Evolutionary conservation across 2,113 vertebrate species (phyloP).

Genomic region (Prietella phreatophila): DNA sequence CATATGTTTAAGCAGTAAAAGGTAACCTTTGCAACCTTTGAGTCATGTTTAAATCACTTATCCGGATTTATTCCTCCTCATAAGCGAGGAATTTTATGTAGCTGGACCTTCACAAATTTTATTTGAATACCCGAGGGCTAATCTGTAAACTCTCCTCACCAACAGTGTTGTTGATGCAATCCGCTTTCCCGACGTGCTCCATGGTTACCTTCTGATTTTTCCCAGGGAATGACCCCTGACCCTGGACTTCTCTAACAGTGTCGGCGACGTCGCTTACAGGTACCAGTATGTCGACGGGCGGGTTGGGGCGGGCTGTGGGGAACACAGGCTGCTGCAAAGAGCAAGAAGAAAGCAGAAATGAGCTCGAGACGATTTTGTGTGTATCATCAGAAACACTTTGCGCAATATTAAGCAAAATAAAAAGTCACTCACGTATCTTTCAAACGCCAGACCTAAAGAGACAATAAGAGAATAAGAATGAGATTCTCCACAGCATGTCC

Average conservation of each 20-base stretch:
- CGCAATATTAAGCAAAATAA: neutral
- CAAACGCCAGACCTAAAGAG: conserved; percentile 45
- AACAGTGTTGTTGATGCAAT: conserved; percentile 55
- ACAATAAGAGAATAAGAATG: conserved; percentile 12
- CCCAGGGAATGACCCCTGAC: neutral
- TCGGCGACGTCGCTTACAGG: neutral
- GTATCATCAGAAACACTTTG: neutral
- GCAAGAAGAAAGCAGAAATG: neutral
- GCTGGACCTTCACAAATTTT: neutral
- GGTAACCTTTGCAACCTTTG: neutral
- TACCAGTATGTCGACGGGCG: neutral
- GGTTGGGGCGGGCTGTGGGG: neutral
- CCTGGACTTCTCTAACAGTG: neutral
- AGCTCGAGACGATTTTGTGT: neutral
- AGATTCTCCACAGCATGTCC: neutral
- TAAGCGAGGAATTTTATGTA: neutral
- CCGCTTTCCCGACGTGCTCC: conserved; percentile 43
- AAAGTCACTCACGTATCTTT: conserved; percentile 49
- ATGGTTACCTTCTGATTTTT: conserved; percentile 49
- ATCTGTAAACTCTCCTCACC: conserved; percentile 44
- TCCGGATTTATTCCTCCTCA: neutral
- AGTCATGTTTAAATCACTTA: neutral
- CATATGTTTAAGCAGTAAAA: neutral
- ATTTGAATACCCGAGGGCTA: neutral
- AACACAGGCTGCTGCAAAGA: neutral